Evolutionary conservation across 2,797 vertebrate species (phyloP).

Genomic region (Monodelphis domestica): DNA sequence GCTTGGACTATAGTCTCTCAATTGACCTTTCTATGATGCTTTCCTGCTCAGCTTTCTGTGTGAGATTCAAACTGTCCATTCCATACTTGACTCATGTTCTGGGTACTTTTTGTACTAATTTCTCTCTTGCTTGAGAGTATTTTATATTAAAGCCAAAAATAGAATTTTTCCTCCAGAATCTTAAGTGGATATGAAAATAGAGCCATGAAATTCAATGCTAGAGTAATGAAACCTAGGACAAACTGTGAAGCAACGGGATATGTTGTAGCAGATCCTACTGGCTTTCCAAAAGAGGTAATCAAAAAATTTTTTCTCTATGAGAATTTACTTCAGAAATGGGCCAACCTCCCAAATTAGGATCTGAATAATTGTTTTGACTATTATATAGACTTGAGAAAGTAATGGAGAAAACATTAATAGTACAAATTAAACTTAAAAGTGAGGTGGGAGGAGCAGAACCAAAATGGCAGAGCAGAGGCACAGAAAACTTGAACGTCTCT

Average conservation of each 20-base stretch:
- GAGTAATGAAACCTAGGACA: neutral
- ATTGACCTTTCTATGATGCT: neutral
- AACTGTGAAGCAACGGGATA: neutral
- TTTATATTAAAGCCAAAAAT: neutral
- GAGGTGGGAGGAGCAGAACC: no score
- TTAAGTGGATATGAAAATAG: neutral
- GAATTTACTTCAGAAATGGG: neutral
- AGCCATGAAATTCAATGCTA: neutral
- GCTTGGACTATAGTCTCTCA: neutral
- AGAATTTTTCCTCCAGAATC: neutral
- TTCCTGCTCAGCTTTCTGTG: neutral
- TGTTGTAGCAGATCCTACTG: neutral
- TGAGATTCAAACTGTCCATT: neutral
- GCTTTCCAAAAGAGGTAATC: neutral
- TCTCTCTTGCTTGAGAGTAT: neutral
- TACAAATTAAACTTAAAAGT: no score
- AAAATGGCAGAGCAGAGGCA: no score
- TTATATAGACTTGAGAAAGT: no score
- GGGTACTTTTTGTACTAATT: neutral
- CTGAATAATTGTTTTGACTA: neutral
- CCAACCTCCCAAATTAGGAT: neutral
- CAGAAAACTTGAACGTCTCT: no score
- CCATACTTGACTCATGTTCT: neutral
- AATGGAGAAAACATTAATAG: neutral
- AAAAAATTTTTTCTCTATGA: neutral